A percentile compares a stretch with the other conserved stretches of the same genome.
These are phyloP conservation scores for Oryzias javanicus DNA, from an alignment of 2,113 vertebrate genomes.

Conservation along the genomic window DNA sequence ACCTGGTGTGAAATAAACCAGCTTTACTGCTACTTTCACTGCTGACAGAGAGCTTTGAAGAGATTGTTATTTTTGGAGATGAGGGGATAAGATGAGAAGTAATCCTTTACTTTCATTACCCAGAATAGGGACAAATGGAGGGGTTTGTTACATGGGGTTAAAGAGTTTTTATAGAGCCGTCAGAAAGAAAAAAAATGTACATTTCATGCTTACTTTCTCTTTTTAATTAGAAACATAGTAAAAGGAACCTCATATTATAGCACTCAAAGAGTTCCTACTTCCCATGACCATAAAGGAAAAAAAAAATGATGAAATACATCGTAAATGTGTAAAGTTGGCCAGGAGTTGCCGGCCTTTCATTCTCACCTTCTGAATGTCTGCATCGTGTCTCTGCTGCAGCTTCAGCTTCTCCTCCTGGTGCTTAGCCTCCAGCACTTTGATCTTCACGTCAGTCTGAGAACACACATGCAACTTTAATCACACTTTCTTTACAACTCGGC, in stretches of 20 bases:
- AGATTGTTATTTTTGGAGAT: slow-evolving; percentile 34
- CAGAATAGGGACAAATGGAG: slow-evolving; percentile 29
- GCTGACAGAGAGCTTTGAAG: slow-evolving; percentile 57
- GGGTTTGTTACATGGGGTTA: slow-evolving; percentile 14
- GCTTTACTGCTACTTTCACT: slow-evolving; percentile 45
- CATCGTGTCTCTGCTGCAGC: slow-evolving; percentile 90
- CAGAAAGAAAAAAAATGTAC: too few species aligned
- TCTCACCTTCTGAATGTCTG: slow-evolving; percentile 90
- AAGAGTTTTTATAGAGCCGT: slow-evolving; percentile 9
- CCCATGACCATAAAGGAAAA: not conserved
- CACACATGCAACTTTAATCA: slow-evolving; percentile 7
- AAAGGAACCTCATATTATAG: too few species aligned
- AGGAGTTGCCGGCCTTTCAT: not conserved
- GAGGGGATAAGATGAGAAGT: slow-evolving; percentile 12
- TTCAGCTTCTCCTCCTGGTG: slow-evolving; percentile 92
- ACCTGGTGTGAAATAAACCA: slow-evolving; percentile 48
- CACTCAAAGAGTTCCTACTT: not conserved
- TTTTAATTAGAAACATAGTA: too few species aligned
- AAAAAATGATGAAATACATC: slow-evolving; percentile 3
- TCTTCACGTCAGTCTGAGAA: slow-evolving; percentile 83
- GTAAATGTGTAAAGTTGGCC: not conserved
- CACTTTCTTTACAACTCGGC: not conserved
- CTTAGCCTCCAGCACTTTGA: slow-evolving; percentile 86
- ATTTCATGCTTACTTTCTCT: too few species aligned
- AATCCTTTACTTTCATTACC: slow-evolving; percentile 53